A percentile compares a stretch with the other conserved stretches of the same genome.
Conservation (phyloP, 1,140 invertebrate genomes). For the Zaprionus lachaisei region DNA sequence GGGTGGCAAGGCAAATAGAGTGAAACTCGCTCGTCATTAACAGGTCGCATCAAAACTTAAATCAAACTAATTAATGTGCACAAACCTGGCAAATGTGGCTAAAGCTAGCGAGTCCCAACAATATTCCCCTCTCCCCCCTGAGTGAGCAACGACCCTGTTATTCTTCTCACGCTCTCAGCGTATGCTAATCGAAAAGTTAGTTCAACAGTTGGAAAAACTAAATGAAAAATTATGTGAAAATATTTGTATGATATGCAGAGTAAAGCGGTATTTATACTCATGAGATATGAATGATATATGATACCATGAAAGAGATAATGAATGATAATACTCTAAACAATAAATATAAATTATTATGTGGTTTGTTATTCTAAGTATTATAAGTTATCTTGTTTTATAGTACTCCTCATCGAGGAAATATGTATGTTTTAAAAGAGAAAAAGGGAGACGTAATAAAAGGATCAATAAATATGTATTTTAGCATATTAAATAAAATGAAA, state of each 20-base stretch:
- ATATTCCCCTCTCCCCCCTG: background rate
- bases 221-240: slow-evolving; percentile 6
- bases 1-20: slow-evolving; percentile 25
- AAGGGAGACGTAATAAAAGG: no score
- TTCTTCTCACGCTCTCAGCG: background rate
- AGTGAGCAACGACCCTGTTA: background rate
- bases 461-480: no score
- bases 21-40: slow-evolving; percentile 58
- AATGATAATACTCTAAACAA: background rate
- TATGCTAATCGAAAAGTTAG: slow-evolving; percentile 52
- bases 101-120: slow-evolving; percentile 11
- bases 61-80: slow-evolving; percentile 79
- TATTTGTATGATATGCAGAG: background rate
- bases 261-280: background rate
- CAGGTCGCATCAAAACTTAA: slow-evolving; percentile 60
- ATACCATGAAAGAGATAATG: background rate
- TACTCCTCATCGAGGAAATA: no score
- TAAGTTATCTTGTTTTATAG: no score
- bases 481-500: no score
- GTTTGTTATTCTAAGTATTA: no score
- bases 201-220: slow-evolving; percentile 27
- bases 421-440: no score
- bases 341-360: no score
- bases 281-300: background rate
- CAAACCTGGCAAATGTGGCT: slow-evolving; percentile 61